Conservation (phyloP, 2,113 vertebrate genomes). For the Pyxicephalus adspersus region DNA sequence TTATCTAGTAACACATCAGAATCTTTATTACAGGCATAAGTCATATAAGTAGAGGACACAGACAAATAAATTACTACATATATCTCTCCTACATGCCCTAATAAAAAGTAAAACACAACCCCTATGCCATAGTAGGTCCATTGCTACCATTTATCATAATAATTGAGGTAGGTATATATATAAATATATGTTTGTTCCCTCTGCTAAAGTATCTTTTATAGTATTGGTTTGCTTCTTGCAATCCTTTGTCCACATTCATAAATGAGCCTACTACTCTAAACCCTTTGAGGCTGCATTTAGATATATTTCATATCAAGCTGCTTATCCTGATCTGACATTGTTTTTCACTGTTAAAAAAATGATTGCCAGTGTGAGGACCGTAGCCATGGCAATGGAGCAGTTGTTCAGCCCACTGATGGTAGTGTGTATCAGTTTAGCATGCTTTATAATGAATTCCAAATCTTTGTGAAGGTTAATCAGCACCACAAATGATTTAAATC, state of each 20-base stretch:
- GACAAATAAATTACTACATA: too few relatives aligned
- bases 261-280: constrained; percentile 1
- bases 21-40: too few relatives aligned
- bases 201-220: background rate
- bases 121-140: too few relatives aligned
- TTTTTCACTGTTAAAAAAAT: constrained; percentile 38
- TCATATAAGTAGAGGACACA: too few relatives aligned
- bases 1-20: too few relatives aligned
- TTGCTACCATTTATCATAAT: too few relatives aligned
- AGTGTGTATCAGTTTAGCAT: constrained; percentile 56
- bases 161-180: background rate
- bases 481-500: constrained; percentile 53
- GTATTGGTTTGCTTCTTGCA: background rate
- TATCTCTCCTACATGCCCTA: too few relatives aligned
- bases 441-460: constrained; percentile 49
- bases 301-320: constrained; percentile 47
- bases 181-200: background rate
- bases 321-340: constrained; percentile 41
- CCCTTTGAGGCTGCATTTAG: constrained; percentile 10
- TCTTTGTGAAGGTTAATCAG: constrained; percentile 61
- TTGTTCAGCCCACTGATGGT: constrained; percentile 54
- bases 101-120: too few relatives aligned
- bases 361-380: constrained; percentile 30
- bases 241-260: background rate
- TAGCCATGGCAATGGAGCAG: constrained; percentile 49